A percentile compares a stretch with the other conserved stretches of the same genome.
phyloP scores from a whole-genome alignment of 2,888 invertebrate species.

The Melieria crassipennis region DNA sequence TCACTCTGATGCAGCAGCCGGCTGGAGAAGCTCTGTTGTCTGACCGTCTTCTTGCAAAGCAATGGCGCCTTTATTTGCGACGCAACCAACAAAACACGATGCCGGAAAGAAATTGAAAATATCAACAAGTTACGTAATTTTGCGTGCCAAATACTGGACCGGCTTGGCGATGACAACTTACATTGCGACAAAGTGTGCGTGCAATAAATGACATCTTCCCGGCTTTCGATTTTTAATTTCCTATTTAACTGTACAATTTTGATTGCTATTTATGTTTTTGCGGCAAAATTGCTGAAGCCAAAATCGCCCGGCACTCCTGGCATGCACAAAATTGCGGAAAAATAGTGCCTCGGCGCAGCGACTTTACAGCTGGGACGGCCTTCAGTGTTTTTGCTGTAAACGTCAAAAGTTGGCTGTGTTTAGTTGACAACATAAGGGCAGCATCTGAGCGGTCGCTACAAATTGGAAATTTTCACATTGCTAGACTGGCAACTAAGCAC shows the following conservation, averaged over 20 bases:
- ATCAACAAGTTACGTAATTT: conserved; percentile 52
- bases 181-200: conserved; percentile 54
- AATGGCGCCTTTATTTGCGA: conserved; percentile 50
- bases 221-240: background rate
- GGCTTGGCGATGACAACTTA: conserved; percentile 47
- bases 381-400: no score
- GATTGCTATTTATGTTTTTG: background rate
- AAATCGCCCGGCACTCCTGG: background rate
- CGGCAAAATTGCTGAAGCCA: background rate
- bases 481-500: no score
- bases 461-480: no score
- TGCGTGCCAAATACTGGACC: background rate
- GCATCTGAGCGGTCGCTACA: no score
- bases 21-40: conserved; percentile 39
- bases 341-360: no score
- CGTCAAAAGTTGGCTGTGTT: no score
- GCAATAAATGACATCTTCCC: conserved; percentile 58
- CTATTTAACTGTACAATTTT: conserved; percentile 23
- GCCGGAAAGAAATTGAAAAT: conserved; percentile 31
- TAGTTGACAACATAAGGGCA: no score
- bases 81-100: conserved; percentile 23
- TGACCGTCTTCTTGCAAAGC: conserved; percentile 48
- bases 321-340: no score
- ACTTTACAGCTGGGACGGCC: no score
- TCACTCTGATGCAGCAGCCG: conserved; percentile 59